These are phyloP conservation scores for Hystrix brachyura DNA, from an alignment of 2,113 vertebrate genomes.

Conservation along the genomic window DNA sequence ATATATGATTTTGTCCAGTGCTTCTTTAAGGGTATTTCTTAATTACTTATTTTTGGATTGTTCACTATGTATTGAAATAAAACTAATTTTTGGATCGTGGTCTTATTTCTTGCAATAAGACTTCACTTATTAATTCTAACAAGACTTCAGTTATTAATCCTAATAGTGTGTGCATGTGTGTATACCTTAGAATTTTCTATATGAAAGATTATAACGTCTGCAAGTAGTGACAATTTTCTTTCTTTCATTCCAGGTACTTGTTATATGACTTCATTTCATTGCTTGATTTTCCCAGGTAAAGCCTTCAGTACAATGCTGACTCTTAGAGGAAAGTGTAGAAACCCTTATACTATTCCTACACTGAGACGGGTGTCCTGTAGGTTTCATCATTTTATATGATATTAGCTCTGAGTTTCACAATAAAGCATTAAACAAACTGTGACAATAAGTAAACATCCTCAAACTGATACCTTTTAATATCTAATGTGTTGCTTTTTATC, in stretches of 20 bases:
- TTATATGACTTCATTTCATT: conserved; percentile 21
- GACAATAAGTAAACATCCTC: background rate
- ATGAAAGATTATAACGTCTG: background rate
- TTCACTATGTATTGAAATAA: conserved; percentile 36
- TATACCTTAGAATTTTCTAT: background rate
- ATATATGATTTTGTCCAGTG: background rate
- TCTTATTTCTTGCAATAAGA: background rate
- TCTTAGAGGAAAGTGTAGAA: background rate
- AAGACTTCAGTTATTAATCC: background rate
- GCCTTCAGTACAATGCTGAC: background rate
- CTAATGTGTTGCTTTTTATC: background rate
- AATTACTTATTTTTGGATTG: background rate
- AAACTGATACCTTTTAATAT: background rate
- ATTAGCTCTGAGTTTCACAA: background rate
- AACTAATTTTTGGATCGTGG: background rate
- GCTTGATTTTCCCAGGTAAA: background rate
- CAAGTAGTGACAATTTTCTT: background rate
- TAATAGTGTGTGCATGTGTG: background rate
- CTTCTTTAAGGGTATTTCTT: background rate
- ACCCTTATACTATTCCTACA: background rate
- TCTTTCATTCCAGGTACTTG: background rate
- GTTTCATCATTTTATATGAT: background rate
- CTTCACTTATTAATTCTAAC: background rate
- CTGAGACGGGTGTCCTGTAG: background rate
- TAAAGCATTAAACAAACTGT: background rate